Percentiles rank a stretch among this genome's conserved stretches.
These are phyloP conservation scores for Agonum fuliginosum DNA, from an alignment of 2,888 invertebrate genomes.

Conservation along the genomic window DNA sequence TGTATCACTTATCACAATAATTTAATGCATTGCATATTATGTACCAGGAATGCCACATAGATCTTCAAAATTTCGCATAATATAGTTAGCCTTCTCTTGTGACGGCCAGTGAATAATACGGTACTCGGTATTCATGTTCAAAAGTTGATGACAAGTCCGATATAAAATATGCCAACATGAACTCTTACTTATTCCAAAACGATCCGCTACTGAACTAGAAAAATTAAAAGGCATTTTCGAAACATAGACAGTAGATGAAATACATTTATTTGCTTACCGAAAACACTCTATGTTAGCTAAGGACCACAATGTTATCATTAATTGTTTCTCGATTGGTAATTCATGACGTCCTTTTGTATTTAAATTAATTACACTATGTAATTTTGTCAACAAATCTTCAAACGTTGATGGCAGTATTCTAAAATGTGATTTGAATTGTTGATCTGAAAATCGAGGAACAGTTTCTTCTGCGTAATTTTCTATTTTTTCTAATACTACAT, in stretches of 20 bases:
- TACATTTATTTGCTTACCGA: too few relatives aligned
- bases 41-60: neutral
- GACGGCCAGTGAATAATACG: slow-evolving; percentile 20
- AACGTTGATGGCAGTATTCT: neutral
- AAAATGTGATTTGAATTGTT: neutral
- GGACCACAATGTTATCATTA: slow-evolving; percentile 3
- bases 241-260: neutral
- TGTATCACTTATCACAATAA: neutral
- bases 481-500: neutral
- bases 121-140: neutral
- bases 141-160: neutral
- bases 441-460: neutral
- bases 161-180: slow-evolving; percentile 38
- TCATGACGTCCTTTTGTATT: neutral
- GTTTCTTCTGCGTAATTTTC: too few relatives aligned
- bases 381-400: slow-evolving; percentile 3
- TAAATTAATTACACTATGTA: neutral
- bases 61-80: neutral
- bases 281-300: neutral
- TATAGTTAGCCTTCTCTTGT: neutral
- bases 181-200: slow-evolving; percentile 12
- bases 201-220: slow-evolving; percentile 10
- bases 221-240: neutral
- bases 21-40: neutral
- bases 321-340: neutral